These are phyloP conservation scores for Ladona fulva DNA, from an alignment of 1,140 invertebrate species.

Conservation along the genomic window DNA sequence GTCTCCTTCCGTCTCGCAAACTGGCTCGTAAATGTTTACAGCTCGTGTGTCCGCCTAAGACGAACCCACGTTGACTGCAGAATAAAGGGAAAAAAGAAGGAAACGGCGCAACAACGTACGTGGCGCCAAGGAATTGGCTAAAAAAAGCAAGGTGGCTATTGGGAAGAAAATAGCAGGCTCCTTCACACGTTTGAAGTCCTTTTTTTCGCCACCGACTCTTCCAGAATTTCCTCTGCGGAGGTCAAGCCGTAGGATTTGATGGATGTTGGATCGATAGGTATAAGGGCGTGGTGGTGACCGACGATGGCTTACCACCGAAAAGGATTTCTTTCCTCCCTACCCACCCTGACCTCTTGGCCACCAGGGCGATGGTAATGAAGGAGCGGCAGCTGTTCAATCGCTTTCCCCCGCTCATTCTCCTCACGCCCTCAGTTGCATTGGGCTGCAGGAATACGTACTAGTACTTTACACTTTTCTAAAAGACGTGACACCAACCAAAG, in stretches of 20 bases:
- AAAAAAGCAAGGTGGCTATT: not conserved
- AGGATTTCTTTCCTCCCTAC: not conserved
- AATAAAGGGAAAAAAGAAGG: not conserved
- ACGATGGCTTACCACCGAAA: not conserved
- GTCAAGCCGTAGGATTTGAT: not conserved
- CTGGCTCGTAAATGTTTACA: not conserved
- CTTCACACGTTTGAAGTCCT: no score
- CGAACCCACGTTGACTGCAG: not conserved
- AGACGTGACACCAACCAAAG: no score
- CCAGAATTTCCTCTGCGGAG: not conserved
- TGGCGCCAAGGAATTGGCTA: not conserved
- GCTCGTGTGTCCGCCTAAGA: not conserved
- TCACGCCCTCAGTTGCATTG: no score
- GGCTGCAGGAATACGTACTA: no score
- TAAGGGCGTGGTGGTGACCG: conserved; percentile 4
- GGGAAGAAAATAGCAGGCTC: not conserved
- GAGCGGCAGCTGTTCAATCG: not conserved
- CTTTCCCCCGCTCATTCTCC: not conserved
- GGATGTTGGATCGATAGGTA: not conserved
- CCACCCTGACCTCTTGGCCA: not conserved
- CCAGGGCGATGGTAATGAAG: not conserved
- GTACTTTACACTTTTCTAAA: no score
- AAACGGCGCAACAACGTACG: not conserved
- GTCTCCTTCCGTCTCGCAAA: no score
- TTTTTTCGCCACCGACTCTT: no score